Evolutionary conservation across 2,888 invertebrate genomes (phyloP).

Genomic region (Anagyrus pseudococci): DNA sequence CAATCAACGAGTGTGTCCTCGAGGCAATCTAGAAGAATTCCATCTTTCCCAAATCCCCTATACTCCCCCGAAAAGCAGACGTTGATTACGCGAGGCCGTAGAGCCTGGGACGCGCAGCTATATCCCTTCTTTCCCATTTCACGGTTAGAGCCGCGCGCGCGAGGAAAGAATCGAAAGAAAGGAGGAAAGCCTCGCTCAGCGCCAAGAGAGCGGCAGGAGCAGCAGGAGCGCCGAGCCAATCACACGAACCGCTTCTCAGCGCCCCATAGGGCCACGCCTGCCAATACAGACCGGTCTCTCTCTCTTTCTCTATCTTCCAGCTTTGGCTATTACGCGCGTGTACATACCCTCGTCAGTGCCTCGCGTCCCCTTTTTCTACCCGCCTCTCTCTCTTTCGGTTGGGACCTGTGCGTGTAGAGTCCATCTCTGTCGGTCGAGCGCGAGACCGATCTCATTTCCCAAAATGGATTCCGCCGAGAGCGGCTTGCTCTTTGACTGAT

Average conservation of each 20-base stretch:
- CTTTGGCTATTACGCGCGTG: not conserved
- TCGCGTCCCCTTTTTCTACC: conserved; percentile 38
- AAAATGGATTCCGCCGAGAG: conserved; percentile 57
- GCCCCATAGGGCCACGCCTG: conserved; percentile 61
- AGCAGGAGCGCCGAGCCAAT: conserved; percentile 53
- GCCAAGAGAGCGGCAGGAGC: conserved; percentile 43
- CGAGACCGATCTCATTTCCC: conserved; percentile 54
- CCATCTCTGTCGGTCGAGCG: no score
- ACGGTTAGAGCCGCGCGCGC: not conserved
- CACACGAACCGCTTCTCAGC: conserved; percentile 50
- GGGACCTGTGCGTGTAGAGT: not conserved
- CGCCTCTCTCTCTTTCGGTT: conserved; percentile 39
- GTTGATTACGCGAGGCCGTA: no score
- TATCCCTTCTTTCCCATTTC: not conserved
- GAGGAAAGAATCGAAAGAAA: not conserved
- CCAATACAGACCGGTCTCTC: conserved; percentile 57
- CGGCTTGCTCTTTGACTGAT: not conserved
- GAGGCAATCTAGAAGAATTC: no score
- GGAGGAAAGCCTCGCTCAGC: not conserved
- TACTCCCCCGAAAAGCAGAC: no score
- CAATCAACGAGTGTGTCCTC: no score
- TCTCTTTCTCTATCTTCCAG: conserved; percentile 51
- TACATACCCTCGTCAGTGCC: conserved; percentile 39
- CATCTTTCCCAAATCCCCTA: no score
- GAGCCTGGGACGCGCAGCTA: conserved; percentile 2